phyloP scores from a whole-genome alignment of 2,888 invertebrate genomes.

The Iselma pallidipennis region DNA sequence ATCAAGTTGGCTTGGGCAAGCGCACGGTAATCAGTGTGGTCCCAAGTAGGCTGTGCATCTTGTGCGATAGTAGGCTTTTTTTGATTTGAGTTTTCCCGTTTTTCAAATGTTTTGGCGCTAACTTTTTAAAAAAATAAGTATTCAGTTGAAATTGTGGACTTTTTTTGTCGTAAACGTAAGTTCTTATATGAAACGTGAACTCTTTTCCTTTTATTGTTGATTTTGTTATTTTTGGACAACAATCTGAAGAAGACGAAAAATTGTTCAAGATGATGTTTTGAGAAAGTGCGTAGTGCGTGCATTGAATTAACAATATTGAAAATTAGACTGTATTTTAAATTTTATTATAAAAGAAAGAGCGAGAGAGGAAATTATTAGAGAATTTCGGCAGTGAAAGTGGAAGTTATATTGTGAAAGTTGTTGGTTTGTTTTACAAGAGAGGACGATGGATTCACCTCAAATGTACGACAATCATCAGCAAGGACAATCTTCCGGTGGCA shows the following conservation, averaged over 20 bases:
- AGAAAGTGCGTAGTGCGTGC: conserved; percentile 43
- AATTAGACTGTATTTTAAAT: conserved; percentile 5
- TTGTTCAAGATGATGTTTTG: not conserved
- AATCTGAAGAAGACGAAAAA: not conserved
- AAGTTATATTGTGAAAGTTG: conserved; percentile 20
- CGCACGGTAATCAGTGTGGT: conserved; percentile 54
- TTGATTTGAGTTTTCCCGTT: not conserved
- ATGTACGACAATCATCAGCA: conserved; percentile 79
- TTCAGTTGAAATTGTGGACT: not conserved
- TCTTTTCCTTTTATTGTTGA: not conserved
- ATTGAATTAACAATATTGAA: not conserved
- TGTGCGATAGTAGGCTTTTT: not conserved
- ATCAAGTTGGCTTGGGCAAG: conserved; percentile 56
- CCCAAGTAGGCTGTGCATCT: conserved; percentile 49
- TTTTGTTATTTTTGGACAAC: not conserved
- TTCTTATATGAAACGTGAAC: not conserved
- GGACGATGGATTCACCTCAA: conserved; percentile 78
- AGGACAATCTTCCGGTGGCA: conserved; percentile 58
- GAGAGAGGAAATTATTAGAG: conserved; percentile 10
- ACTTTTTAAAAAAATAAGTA: not conserved
- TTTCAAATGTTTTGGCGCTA: not conserved
- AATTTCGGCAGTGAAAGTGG: conserved; percentile 47
- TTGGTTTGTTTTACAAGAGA: conserved; percentile 6
- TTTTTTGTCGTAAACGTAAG: too few species aligned
- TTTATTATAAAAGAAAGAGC: too few species aligned